Conservation (phyloP, 2,113 vertebrate genomes). For the Dendrocopos noguchii region DNA sequence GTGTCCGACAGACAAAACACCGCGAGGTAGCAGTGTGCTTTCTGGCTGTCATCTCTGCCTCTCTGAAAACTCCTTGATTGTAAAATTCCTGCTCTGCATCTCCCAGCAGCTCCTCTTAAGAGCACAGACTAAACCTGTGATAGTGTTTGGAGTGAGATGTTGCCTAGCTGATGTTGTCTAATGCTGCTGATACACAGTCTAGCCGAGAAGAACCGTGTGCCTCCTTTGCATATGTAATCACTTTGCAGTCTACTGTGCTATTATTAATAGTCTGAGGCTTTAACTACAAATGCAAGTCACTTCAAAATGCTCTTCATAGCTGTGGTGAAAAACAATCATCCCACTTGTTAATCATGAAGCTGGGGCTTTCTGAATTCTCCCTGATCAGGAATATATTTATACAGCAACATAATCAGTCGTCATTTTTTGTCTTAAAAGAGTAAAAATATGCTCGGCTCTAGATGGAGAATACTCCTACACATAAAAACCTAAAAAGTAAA, state of each 20-base stretch:
- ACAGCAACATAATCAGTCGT: neutral
- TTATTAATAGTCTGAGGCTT: neutral
- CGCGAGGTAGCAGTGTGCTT: neutral
- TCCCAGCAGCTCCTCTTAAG: neutral
- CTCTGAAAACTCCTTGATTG: neutral
- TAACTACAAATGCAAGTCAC: neutral
- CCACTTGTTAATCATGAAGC: neutral
- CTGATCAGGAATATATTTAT: neutral
- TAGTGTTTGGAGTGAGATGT: neutral
- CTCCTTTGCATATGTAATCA: neutral
- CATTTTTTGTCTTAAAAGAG: neutral
- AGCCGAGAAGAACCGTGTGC: neutral
- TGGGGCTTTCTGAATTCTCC: neutral
- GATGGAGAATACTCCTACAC: constrained; percentile 16
- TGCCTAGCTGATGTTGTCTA: neutral
- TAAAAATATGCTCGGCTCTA: neutral
- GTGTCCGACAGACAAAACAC: neutral
- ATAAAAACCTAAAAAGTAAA: constrained; percentile 15
- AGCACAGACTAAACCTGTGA: neutral
- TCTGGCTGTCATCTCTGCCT: neutral
- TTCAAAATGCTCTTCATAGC: neutral
- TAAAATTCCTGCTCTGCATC: neutral
- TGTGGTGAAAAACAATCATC: neutral
- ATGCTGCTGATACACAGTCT: neutral
- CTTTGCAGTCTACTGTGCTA: neutral